Evolutionary conservation across 2,797 vertebrate genomes (phyloP).

Genomic region (Chrysocyon brachyurus): DNA sequence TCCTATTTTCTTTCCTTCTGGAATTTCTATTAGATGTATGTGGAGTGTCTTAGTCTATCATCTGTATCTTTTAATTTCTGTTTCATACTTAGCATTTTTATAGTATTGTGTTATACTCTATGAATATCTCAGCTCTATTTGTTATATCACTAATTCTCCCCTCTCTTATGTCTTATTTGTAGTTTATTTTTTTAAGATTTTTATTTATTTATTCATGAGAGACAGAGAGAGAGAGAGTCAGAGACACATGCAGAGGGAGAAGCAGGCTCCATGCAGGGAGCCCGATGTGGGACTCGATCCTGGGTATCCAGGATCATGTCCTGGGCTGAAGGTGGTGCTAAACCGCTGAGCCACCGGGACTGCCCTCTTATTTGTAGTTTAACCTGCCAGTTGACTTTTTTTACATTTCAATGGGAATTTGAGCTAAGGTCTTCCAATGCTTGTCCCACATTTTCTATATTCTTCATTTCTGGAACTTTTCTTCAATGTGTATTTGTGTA

Average conservation of each 20-base stretch:
- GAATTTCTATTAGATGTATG: slow-evolving; percentile 19
- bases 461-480: slow-evolving; percentile 53
- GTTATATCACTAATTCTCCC: slow-evolving; percentile 34
- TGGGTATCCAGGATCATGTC: too few species aligned
- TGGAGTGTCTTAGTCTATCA: neutral
- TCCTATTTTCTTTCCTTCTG: slow-evolving; percentile 12
- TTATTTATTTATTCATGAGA: too few species aligned
- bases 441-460: neutral
- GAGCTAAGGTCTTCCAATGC: neutral
- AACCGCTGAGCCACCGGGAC: too few species aligned
- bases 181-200: neutral
- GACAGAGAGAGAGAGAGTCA: too few species aligned
- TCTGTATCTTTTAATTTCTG: slow-evolving; percentile 7
- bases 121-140: slow-evolving; percentile 15
- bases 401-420: neutral
- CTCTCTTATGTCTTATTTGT: neutral
- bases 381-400: slow-evolving; percentile 44
- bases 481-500: neutral
- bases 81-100: slow-evolving; percentile 55
- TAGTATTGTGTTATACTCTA: neutral
- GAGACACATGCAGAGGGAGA: too few species aligned
- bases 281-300: too few species aligned
- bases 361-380: slow-evolving; percentile 3
- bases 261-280: too few species aligned
- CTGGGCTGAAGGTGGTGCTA: too few species aligned